These are phyloP conservation scores for Taenioides sp. DNA, from an alignment of 2,797 vertebrate genomes.

Conservation along the genomic window DNA sequence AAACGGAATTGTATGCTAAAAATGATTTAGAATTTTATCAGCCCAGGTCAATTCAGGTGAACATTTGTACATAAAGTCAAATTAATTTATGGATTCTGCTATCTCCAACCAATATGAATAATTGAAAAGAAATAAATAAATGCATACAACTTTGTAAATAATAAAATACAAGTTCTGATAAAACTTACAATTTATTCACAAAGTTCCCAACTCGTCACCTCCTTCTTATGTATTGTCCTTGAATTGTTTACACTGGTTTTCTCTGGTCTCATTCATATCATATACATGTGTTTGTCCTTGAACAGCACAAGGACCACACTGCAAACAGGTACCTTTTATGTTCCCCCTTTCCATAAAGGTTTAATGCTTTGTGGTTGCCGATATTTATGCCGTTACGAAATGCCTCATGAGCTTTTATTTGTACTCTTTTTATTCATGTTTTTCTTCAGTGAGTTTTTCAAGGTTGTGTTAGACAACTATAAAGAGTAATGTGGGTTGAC, in stretches of 20 bases:
- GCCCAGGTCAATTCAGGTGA: no score
- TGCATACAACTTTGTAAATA: no score
- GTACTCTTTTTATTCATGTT: not conserved
- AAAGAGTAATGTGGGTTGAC: not conserved
- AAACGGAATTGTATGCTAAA: no score
- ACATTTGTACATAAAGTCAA: no score
- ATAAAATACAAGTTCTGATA: not conserved
- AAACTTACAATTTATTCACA: not conserved
- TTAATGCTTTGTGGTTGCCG: not conserved
- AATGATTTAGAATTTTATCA: no score
- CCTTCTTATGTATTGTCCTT: conserved; percentile 3
- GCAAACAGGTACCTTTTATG: not conserved
- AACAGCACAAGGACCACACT: not conserved
- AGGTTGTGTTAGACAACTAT: not conserved
- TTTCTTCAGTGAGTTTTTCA: not conserved
- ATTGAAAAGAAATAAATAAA: no score
- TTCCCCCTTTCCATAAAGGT: not conserved
- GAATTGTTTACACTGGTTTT: not conserved
- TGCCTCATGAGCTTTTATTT: not conserved
- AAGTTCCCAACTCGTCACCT: no score
- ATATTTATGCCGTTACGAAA: not conserved
- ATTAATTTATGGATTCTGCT: no score
- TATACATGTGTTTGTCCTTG: not conserved
- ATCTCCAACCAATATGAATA: no score
- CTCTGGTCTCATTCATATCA: not conserved